Conservation (phyloP, 2,113 vertebrate species). For the Cathartes aura region DNA sequence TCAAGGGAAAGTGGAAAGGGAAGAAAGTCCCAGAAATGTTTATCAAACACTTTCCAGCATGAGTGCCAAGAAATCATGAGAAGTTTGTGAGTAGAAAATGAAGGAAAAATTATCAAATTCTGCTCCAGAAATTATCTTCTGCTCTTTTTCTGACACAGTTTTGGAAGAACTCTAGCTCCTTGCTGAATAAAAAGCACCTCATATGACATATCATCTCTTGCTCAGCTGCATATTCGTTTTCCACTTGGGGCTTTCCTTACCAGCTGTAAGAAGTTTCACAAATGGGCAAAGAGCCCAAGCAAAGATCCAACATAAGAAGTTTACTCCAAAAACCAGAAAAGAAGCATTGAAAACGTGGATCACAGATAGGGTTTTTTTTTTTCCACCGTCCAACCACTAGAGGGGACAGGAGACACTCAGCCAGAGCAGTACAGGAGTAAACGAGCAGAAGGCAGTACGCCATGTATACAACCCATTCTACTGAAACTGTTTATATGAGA, state of each 20-base stretch:
- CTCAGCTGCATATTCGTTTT: neutral
- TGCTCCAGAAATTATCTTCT: neutral
- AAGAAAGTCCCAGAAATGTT: neutral
- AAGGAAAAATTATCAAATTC: neutral
- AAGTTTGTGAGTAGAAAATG: neutral
- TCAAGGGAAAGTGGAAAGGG: neutral
- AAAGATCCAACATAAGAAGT: neutral
- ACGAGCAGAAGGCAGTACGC: accelerated
- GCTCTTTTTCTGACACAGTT: neutral
- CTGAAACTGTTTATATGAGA: neutral
- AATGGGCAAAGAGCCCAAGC: neutral
- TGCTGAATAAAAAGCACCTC: neutral
- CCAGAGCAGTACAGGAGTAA: neutral
- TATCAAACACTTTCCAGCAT: neutral
- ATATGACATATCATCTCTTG: neutral
- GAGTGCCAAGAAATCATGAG: neutral
- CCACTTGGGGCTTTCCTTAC: neutral
- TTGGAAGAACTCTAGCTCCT: neutral
- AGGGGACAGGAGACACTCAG: neutral
- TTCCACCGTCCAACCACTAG: neutral
- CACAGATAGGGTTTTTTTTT: no score
- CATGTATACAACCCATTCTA: neutral
- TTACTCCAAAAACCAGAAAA: neutral
- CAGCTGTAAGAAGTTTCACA: neutral
- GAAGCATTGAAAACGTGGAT: neutral